These are phyloP conservation scores for Balearica regulorum DNA, from an alignment of 2,797 vertebrate species.

Conservation along the genomic window DNA sequence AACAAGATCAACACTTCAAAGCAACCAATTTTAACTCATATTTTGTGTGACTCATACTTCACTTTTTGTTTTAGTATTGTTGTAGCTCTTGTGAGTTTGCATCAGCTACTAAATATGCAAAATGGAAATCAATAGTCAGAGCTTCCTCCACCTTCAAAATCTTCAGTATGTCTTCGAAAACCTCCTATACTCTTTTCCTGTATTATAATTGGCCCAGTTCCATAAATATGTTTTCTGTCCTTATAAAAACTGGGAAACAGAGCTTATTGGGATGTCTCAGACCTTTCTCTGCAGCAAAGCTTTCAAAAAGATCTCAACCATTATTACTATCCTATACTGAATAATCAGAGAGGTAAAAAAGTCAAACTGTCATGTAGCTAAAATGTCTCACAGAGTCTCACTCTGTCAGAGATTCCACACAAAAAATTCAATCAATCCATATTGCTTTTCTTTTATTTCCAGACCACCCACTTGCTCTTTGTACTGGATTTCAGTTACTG, in stretches of 20 bases:
- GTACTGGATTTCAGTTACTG: constrained; percentile 5
- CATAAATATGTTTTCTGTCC: neutral
- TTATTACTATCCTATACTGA: neutral
- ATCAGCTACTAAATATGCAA: neutral
- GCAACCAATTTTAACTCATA: neutral
- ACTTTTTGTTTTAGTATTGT: neutral
- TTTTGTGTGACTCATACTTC: neutral
- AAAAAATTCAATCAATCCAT: neutral
- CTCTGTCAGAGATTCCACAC: neutral
- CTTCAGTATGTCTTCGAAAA: neutral
- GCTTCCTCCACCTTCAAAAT: neutral
- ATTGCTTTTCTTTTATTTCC: neutral
- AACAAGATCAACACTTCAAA: neutral
- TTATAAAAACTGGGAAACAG: neutral
- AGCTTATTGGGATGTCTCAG: neutral
- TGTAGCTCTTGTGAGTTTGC: neutral
- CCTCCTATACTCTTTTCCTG: neutral
- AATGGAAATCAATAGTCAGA: neutral
- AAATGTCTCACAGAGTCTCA: neutral
- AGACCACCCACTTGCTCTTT: constrained; percentile 42
- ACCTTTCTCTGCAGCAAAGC: neutral
- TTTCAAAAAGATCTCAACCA: neutral
- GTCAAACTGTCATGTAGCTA: neutral
- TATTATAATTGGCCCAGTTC: neutral
- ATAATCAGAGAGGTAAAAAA: neutral